Evolutionary conservation across 2,797 vertebrate genomes (phyloP), one percentile per base, ranked within the genome.

Genomic region (Pantherophis vulpinus): DNA sequence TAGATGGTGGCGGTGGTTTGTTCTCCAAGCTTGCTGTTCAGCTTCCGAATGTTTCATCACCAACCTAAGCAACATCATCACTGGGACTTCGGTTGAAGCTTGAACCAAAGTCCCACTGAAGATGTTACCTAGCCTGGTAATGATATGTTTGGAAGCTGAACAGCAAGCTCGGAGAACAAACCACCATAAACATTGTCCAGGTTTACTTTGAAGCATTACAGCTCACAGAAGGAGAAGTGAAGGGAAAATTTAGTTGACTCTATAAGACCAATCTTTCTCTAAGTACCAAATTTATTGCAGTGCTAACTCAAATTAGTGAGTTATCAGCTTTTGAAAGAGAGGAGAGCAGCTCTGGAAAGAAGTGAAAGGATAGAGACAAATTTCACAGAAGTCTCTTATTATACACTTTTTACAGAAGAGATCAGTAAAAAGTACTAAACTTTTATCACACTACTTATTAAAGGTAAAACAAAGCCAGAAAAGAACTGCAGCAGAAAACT

Each of bases 381-480:
- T 55, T 91, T 12, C 56, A 91, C 1, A 37, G 3, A 70, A 93
- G 7, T 25, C 4, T 9, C n/a, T 94, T 93, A 91, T 54, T 91
- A 91, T 54, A 93, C 74, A 87, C 54, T 51, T 66, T 7, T 8
- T 86, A 51, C 37, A 91, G 29, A 51, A 94, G 23, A 88, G 93
- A 47, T 89, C 32, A 93, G 63, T 55, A 7, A 51, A 95, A 88
- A 0, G 0, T 89, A 93, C 90, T 94, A 95, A 94, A 93, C 93
- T 94, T 94, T 96, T 93, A 88, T 70, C 8, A 20, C 54, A 47
- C 1, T 94, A 93, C 91, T 94, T 91, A 95, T 87, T n/a, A 94
- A 95, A 93, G 11, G 59, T 11, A 8, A 86, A 91, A 13, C 89
- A 93, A 61, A 94, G 29, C 11, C 86, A 91, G 63, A 70, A 94